Percentiles rank a stretch among this genome's conserved stretches.
These are phyloP conservation scores for Ceraclea dissimilis DNA, from an alignment of 2,888 invertebrate genomes.

Conservation along the genomic window DNA sequence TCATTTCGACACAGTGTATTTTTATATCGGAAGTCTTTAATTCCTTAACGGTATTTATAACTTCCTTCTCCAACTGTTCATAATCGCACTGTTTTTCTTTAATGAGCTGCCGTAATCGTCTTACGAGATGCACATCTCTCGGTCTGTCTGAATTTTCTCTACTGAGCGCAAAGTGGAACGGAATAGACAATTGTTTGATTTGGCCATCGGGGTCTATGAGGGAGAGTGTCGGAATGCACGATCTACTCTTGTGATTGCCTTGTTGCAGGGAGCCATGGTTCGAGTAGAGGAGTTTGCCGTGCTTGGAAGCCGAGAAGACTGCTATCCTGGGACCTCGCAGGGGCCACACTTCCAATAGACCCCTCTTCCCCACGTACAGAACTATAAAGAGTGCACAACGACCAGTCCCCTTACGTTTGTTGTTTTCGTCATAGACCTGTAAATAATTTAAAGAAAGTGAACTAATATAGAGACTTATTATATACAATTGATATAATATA, in stretches of 20 bases:
- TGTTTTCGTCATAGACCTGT: conserved; percentile 43
- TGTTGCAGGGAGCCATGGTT: conserved; percentile 63
- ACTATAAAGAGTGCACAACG: conserved; percentile 74
- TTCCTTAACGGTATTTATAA: conserved; percentile 51
- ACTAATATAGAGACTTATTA: too few relatives aligned
- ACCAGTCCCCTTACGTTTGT: conserved; percentile 36
- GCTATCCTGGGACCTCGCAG: conserved; percentile 85
- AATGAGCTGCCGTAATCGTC: conserved; percentile 62
- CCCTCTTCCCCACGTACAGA: conserved; percentile 88
- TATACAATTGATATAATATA: too few relatives aligned
- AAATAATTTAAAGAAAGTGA: too few relatives aligned
- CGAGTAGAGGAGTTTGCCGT: conserved; percentile 71
- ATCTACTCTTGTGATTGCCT: conserved; percentile 33
- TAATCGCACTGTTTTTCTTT: conserved; percentile 48
- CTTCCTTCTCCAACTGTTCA: conserved; percentile 46
- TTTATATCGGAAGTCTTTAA: conserved; percentile 66
- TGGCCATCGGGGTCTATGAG: conserved; percentile 78
- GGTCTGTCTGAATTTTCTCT: conserved; percentile 82
- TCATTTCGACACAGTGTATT: conserved; percentile 62
- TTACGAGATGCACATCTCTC: conserved; percentile 78
- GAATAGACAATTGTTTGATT: conserved; percentile 75
- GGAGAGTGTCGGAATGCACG: conserved; percentile 58
- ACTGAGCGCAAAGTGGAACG: conserved; percentile 85
- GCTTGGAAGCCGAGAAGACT: conserved; percentile 83
- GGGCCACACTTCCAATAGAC: conserved; percentile 88